Base-by-base conservation (phyloP, 1,140 invertebrate genomes). In the Drepana arcuata region DNA sequence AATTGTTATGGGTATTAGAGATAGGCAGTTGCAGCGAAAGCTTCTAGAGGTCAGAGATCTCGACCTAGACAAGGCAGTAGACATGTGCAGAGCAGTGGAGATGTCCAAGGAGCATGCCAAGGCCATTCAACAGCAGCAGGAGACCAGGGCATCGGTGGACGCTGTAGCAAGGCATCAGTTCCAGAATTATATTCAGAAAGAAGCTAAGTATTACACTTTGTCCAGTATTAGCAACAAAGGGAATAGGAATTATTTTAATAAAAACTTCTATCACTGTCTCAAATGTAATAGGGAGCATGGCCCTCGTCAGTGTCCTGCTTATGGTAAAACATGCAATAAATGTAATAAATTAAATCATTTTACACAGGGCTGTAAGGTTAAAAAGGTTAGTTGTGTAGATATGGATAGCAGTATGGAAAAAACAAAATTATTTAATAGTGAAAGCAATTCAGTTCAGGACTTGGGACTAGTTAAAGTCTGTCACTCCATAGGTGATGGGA, bases 281-380 rank as follows among this genome's bases (percentile, higher is more conserved):
- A 40, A 40, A 33, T 43, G 44, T 31, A 44, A 41, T 21, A 35
- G 7, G 5, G 9, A 12, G 9, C 36, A 53, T 31, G 33, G 29
- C 7, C 38, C 18, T 6, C 25, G 28, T 7, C 11, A 52, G 6
- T 55, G 54, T 29, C 58, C 48, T 10, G 54, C 41, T 13, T 58
- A 16, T 35, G 53, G 50, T 11, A 54, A 51, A 37, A 30, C 10
- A 9, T 49, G 18, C 9, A 35, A 14, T 14, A 26, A 31, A 7
- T 10, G 18, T 14, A 4, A 5, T 9, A 21, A 21, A 9, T 9
- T 9, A 21, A 21, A 21, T 9, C 18, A 21, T 21, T 21, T 21
- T 21, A 21, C 4, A 9, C 4, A 21, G 18, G 18, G 18, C 9
- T 21, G 18, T 21, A 21, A 21, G 18, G 9, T 21, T 9, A 21